These are phyloP conservation scores for Halcyon badia DNA, from an alignment of 2,797 vertebrate species.

Conservation along the genomic window DNA sequence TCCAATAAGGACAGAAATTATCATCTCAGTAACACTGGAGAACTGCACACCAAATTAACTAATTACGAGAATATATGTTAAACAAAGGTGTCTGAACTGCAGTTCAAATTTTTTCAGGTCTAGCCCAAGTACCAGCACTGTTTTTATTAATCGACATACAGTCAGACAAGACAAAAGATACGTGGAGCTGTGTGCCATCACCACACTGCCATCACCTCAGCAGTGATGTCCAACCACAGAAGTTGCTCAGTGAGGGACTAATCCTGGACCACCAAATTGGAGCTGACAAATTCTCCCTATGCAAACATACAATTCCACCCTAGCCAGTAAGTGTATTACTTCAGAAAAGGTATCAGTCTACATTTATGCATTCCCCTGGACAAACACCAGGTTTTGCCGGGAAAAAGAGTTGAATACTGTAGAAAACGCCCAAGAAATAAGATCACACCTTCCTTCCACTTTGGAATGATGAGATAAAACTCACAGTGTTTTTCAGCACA, in stretches of 20 bases:
- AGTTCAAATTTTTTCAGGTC: background rate
- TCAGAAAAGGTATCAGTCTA: background rate
- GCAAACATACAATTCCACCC: background rate
- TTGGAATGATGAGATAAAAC: background rate
- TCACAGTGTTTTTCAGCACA: background rate
- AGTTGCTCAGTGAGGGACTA: background rate
- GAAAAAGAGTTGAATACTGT: background rate
- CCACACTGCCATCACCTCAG: background rate
- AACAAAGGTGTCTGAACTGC: background rate
- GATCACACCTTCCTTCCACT: background rate
- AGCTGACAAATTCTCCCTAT: background rate
- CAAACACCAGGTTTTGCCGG: background rate
- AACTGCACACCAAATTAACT: background rate
- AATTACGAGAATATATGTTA: background rate
- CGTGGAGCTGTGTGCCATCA: rapidly evolving
- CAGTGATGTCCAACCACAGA: background rate
- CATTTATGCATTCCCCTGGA: background rate
- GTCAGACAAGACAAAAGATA: background rate
- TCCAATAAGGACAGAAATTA: background rate
- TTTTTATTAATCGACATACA: background rate
- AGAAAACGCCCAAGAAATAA: background rate
- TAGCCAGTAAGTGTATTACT: background rate
- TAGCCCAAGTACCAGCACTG: background rate
- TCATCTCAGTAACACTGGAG: background rate
- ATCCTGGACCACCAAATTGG: rapidly evolving